Percentiles rank a stretch among this genome's conserved stretches.
Evolutionary conservation across 2,113 vertebrate genomes (phyloP).

Genomic region (Pogona vitticeps): DNA sequence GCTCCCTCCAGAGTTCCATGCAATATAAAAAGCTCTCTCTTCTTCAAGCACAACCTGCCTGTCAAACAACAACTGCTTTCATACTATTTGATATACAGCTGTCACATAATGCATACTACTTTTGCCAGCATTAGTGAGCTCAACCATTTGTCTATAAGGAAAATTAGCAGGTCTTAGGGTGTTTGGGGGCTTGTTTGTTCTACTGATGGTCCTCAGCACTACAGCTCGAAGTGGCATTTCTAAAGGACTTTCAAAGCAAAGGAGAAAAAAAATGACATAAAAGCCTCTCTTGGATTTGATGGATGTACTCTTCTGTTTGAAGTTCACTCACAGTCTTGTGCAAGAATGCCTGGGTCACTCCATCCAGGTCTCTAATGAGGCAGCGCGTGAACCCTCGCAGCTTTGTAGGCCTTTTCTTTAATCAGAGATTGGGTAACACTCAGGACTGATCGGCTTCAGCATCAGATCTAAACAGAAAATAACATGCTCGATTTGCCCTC

Average conservation of each 20-base stretch:
- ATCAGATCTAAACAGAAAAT: constrained; percentile 91
- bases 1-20: background rate
- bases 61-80: background rate
- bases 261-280: constrained; percentile 90
- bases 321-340: constrained; percentile 89
- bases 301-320: constrained; percentile 92
- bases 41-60: background rate
- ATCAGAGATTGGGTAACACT: constrained; percentile 82
- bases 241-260: constrained; percentile 87
- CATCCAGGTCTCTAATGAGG: constrained; percentile 80
- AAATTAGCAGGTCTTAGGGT: constrained; percentile 58
- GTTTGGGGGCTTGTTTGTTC: constrained; percentile 72
- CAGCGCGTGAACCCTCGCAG: constrained; percentile 76
- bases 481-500: constrained; percentile 90
- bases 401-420: constrained; percentile 78
- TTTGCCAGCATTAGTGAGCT: constrained; percentile 46
- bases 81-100: constrained; percentile 46
- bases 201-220: constrained; percentile 74
- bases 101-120: constrained; percentile 38
- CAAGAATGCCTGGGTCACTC: constrained; percentile 84
- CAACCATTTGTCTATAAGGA: constrained; percentile 57
- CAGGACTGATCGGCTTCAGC: constrained; percentile 83
- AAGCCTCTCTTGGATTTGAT: constrained; percentile 87
- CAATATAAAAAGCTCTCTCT: background rate
- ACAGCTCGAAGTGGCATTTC: constrained; percentile 83